Conservation (phyloP, 2,888 invertebrate species). For the Fabriciana adippe region DNA sequence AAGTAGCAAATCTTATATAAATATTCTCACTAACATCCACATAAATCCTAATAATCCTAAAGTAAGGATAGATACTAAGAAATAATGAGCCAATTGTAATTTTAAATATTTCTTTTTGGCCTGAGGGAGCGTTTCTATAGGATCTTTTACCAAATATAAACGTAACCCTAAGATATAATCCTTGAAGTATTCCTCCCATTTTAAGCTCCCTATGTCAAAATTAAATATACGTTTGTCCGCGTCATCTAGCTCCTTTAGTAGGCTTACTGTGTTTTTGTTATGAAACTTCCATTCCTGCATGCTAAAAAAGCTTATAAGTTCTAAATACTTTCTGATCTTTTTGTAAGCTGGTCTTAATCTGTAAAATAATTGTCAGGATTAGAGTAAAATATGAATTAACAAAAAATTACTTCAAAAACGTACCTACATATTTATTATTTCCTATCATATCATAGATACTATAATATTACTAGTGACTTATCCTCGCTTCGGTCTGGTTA, state of each 20-base stretch:
- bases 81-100: slow-evolving; percentile 54
- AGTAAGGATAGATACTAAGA: slow-evolving; percentile 25
- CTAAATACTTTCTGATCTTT: slow-evolving; percentile 87
- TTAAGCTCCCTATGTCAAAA: slow-evolving; percentile 84
- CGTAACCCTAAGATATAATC: slow-evolving; percentile 87
- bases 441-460: too few species aligned
- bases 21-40: slow-evolving; percentile 42
- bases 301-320: slow-evolving; percentile 88
- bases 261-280: slow-evolving; percentile 80
- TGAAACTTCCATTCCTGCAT: slow-evolving; percentile 87
- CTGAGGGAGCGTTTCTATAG: slow-evolving; percentile 84
- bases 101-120: slow-evolving; percentile 72
- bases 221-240: slow-evolving; percentile 84
- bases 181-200: slow-evolving; percentile 87
- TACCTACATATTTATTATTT: too few species aligned
- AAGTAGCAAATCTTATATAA: neutral
- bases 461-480: too few species aligned
- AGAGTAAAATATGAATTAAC: neutral
- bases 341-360: slow-evolving; percentile 88
- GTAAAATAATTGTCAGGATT: slow-evolving; percentile 42
- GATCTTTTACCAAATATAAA: slow-evolving; percentile 88
- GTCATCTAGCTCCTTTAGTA: slow-evolving; percentile 78
- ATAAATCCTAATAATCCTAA: slow-evolving; percentile 49
- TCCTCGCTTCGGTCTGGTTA: too few species aligned
- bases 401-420: too few species aligned